Percentiles rank a stretch among this genome's conserved stretches.
Conservation (phyloP, 2,888 invertebrate genomes). For the Clepsis dumicolana region DNA sequence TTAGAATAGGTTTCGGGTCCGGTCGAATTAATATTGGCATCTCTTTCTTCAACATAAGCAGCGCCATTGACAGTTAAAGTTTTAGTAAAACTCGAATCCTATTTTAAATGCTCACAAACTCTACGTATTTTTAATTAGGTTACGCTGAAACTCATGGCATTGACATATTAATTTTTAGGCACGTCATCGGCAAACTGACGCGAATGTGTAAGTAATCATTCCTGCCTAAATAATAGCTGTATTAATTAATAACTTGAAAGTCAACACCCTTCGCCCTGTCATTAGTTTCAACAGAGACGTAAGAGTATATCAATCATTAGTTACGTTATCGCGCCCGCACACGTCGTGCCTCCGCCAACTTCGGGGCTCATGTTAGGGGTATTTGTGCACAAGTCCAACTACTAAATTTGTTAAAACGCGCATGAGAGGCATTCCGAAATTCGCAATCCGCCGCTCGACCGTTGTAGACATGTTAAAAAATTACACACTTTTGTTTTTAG, state of each 20-base stretch:
- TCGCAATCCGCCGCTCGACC: constrained; percentile 50
- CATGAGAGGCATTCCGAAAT: constrained; percentile 49
- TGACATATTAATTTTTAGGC: constrained; percentile 38
- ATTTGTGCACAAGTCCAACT: constrained; percentile 55
- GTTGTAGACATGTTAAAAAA: constrained; percentile 68
- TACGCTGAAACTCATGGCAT: constrained; percentile 11
- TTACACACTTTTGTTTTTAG: constrained; percentile 72
- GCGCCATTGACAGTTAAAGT: too few relatives aligned
- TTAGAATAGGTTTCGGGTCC: too few relatives aligned
- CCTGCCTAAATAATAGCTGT: constrained; percentile 77
- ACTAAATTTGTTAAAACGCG: constrained; percentile 60
- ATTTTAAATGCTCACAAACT: too few relatives aligned
- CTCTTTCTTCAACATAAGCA: too few relatives aligned
- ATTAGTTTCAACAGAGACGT: constrained; percentile 80
- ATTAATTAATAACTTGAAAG: constrained; percentile 85
- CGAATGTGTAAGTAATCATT: constrained; percentile 56
- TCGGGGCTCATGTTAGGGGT: constrained; percentile 68
- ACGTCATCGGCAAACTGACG: constrained; percentile 37
- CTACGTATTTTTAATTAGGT: not conserved
- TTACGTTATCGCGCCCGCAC: constrained; percentile 75
- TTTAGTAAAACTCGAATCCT: too few relatives aligned
- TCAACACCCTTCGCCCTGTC: constrained; percentile 83
- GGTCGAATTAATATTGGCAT: too few relatives aligned
- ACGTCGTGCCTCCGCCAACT: constrained; percentile 71
- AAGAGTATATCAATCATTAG: constrained; percentile 83